Evolutionary conservation across 2,113 vertebrate genomes (phyloP).

Genomic region (Cisticola juncidis): DNA sequence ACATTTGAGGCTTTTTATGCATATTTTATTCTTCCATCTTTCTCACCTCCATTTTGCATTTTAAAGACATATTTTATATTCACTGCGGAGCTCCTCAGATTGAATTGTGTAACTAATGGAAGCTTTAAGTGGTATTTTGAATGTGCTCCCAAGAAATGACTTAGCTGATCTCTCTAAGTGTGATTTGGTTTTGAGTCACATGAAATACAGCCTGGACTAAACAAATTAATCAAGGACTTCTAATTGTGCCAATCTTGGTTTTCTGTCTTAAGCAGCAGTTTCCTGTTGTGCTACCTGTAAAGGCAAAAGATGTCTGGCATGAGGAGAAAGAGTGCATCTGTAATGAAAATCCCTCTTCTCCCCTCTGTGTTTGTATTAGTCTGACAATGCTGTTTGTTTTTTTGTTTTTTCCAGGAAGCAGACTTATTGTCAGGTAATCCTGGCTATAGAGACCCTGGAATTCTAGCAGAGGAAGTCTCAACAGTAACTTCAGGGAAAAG

Average conservation of each 20-base stretch:
- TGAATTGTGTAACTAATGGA: neutral
- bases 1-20: neutral
- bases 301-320: neutral
- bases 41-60: neutral
- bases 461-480: conserved; percentile 73
- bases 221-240: neutral
- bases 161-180: neutral
- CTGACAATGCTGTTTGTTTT: neutral
- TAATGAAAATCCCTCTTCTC: neutral
- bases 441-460: conserved; percentile 79
- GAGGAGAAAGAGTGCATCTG: neutral
- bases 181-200: neutral
- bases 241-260: neutral
- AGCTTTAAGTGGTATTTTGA: neutral
- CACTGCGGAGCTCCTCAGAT: neutral
- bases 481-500: conserved; percentile 64
- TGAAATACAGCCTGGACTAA: neutral
- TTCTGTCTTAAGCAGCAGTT: neutral
- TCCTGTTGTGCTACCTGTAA: neutral
- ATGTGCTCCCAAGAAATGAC: neutral
- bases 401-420: conserved; percentile 72
- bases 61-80: neutral
- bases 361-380: neutral
- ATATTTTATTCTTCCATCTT: neutral
- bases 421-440: conserved; percentile 74